A percentile compares a stretch with the other conserved stretches of the same genome.
Evolutionary conservation across 2,888 invertebrate genomes (phyloP).

Genomic region (Melinaea marsaeus): DNA sequence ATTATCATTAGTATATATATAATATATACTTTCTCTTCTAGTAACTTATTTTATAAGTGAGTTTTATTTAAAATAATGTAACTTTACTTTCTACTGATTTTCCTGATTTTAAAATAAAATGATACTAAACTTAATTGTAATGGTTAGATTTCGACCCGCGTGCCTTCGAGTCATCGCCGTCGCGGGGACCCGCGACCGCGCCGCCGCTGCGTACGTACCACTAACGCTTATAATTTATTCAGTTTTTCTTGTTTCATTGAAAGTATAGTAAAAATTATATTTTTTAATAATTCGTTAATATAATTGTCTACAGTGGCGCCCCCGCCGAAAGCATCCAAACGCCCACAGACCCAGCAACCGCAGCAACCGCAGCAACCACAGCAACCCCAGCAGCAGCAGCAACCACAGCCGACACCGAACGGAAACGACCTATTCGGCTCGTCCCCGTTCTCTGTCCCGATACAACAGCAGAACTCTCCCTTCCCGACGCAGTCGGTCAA

Average conservation of each 20-base stretch:
- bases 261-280: too few species aligned
- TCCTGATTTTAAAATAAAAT: too few species aligned
- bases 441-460: constrained; percentile 82
- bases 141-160: constrained; percentile 89
- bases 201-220: constrained; percentile 83
- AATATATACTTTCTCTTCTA: too few species aligned
- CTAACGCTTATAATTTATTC: not conserved
- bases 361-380: constrained; percentile 53
- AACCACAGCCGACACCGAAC: constrained; percentile 53
- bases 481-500: constrained; percentile 42
- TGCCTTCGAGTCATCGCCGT: constrained; percentile 83
- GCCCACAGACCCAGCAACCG: constrained; percentile 54
- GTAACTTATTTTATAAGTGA: too few species aligned
- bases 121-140: not conserved
- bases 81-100: too few species aligned
- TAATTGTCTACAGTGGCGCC: constrained; percentile 85
- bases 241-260: too few species aligned
- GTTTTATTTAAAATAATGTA: too few species aligned
- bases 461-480: constrained; percentile 28
- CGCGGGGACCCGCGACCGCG: not conserved
- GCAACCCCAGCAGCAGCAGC: constrained; percentile 41
- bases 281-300: not conserved
- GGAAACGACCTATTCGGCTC: constrained; percentile 89
- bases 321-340: constrained; percentile 87
- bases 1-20: too few species aligned